Base-by-base conservation (phyloP, 1,140 invertebrate genomes). In the Neodiprion fabricii region DNA sequence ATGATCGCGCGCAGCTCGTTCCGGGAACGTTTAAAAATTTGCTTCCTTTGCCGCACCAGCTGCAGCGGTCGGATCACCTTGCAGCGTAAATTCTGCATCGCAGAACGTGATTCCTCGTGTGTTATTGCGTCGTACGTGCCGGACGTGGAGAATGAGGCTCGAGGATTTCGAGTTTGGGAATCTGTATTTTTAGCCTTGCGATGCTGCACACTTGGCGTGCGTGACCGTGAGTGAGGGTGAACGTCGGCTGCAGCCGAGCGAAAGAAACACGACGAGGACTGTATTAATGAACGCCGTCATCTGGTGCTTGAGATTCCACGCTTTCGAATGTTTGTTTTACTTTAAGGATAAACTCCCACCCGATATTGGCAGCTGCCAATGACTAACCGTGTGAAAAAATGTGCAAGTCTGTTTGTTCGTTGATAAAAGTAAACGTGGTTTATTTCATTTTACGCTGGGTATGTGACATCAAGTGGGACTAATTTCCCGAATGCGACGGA, bases 261-360 rank as follows among this genome's bases (percentile, higher is more conserved):
- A 4, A 40, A 40, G 28, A 40, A 40, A 40, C 28, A 5, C 28
- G 28, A 40, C 28, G 28, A 61, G 53, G 11, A 61, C n/a, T 61
- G n/a, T n/a, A 61, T 61, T 61, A 61, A 61, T 61, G 53, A 61
- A 61, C 53, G 53, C 53, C 53, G 53, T 61, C 53, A 61, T 61
- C 53, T 61, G 53, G 53, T 61, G 53, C 11, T 61, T n/a, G 11
- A 12, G 53, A 40, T 61, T 61, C 53, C n/a, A 12, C 53, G 11
- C n/a, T n/a, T n/a, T 12, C n/a, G 7, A 12, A n/a, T 61, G 53
- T 61, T 61, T 61, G 53, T 61, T 61, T n/a, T 61, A 61, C 53
- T 61, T 61, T 61, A 12, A 40, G 28, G 53, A 61, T n/a, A 8
- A 61, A 61, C 11, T 61, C 28, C 28, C 28, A n/a, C 11, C n/a